Base-by-base conservation (phyloP, 2,797 vertebrate genomes). In the Arrhamphus sclerolepis region DNA sequence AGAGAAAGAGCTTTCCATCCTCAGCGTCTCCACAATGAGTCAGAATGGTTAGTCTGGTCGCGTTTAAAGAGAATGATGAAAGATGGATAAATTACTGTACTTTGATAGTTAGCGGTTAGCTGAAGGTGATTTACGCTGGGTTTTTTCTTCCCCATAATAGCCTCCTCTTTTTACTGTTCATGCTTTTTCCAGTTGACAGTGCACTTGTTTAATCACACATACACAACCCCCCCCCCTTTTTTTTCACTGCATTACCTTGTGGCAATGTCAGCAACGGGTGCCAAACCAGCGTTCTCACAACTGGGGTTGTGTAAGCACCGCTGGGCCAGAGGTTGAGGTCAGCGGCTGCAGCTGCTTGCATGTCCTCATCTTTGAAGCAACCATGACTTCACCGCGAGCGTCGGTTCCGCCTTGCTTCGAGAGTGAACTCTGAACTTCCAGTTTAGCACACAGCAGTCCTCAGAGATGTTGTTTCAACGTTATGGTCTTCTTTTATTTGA, bases 361-460 rank as follows among this genome's bases (percentile, higher is more conserved):
- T 85, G 83, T 75, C 75, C 74, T 88, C 86, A 81, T 79, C 72
- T 62, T 56, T 62, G 57, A 78, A 66, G 84, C 60, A 54, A 79
- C 46, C 67, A 50, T 80, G 82, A 87, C 80, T 40, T 87, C 81
- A 85, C 70, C n/a, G 0, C 9, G 2, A 69, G 55, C 6, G 47
- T 42, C n/a, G 20, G 71, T 70, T 78, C 73, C 62, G 39, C 72
- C 82, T 82, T 56, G 7, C 72, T 66, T 70, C 21, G 40, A 39
- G 22, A 48, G 39, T 52, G 51, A 82, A 72, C 73, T 52, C 19
- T 57, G 57, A 53, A 56, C 59, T 61, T 56, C 6, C 54, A 68
- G 74, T 56, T 78, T 60, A 67, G 40, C 66, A 17, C 59, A 52
- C 21, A n/a, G 47, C 40, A 1, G 41, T 62, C 51, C 7, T 4